Evolutionary conservation across 2,797 vertebrate genomes (phyloP).

Genomic region (Ctenopoma multispine): DNA sequence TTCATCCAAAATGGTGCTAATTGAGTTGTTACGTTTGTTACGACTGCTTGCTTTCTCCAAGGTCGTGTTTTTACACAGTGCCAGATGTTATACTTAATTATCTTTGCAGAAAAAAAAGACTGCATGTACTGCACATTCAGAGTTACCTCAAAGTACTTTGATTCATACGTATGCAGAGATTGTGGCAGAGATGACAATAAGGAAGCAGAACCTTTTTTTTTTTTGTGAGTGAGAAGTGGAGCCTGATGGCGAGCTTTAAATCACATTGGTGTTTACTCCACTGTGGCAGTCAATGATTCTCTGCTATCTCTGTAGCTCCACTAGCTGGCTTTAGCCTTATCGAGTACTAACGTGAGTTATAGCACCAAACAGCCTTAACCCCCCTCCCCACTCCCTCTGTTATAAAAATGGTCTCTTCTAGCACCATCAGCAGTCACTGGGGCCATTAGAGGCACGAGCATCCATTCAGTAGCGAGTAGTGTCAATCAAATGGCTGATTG

Average conservation of each 20-base stretch:
- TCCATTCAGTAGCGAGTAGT: slow-evolving; percentile 30
- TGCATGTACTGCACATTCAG: slow-evolving; percentile 21
- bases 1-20: slow-evolving; percentile 25
- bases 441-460: slow-evolving; percentile 38
- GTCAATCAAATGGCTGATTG: slow-evolving; percentile 64
- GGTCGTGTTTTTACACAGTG: slow-evolving; percentile 8
- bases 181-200: not conserved
- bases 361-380: slow-evolving; percentile 28
- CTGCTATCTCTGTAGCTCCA: slow-evolving; percentile 34
- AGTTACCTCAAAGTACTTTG: not conserved
- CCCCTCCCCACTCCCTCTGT: not conserved
- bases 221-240: slow-evolving; percentile 2
- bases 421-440: slow-evolving; percentile 17
- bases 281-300: slow-evolving; percentile 30
- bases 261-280: slow-evolving; percentile 37
- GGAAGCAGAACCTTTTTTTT: not conserved
- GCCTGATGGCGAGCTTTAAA: slow-evolving; percentile 28
- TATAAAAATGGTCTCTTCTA: slow-evolving; percentile 28
- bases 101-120: slow-evolving; percentile 4
- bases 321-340: slow-evolving; percentile 44
- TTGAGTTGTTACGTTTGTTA: slow-evolving; percentile 7
- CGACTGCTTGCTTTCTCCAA: slow-evolving; percentile 13
- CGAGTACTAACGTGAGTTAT: slow-evolving; percentile 51
- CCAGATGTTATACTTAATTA: slow-evolving; percentile 40
- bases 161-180: slow-evolving; percentile 1